Evolutionary conservation across 2,113 vertebrate species (phyloP), one percentile per base, ranked within the genome.

Genomic region (Phalacrocorax pelagicus): DNA sequence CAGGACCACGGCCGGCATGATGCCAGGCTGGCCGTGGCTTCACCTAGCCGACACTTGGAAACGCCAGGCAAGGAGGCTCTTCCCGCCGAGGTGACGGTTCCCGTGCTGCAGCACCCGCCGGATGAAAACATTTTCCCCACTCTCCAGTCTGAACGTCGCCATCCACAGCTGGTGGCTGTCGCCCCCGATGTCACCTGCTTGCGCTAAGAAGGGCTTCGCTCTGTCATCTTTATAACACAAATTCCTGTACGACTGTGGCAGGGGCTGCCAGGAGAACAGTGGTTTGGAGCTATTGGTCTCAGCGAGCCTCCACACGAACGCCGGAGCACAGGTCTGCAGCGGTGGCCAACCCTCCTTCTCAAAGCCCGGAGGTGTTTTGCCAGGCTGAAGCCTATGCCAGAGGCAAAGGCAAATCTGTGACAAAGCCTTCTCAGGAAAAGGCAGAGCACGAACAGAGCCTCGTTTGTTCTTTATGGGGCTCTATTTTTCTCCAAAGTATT

Each of bases 261-360:
- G 40, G 63, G 42, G 61, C 44, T 92, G 58, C 24, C 82, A 27
- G 80, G 47, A 83, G 67, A 12, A 10, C 24, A 15, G 34, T 1
- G 12, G 49, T 46, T 20, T 0, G 0, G 4, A 69, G 32, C 32
- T 58, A 0, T 21, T 0, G 0, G 3, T 52, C 62, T 44, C 27
- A 1, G 52, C 0, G 1, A 78, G 42, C 42, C 40, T 47, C 75
- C 44, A 8, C 5, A 1, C 1, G 8, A 79, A 22, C 54, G 21
- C 20, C 1, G 2, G 55, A n/a, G 26, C 34, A 19, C 21, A 10
- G 52, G 7, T 42, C 47, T 59, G 49, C 71, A 51, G 49, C 2
- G 5, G 51, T 16, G 34, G 23, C 32, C 47, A 44, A 5, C 51
- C 5, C 40, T 44, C 52, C 24, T 67, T 23, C 5, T 27, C 46